Percentiles rank a stretch among this genome's conserved stretches.
Evolutionary conservation across 2,888 invertebrate species (phyloP).

Genomic region (Cryptus armator): DNA sequence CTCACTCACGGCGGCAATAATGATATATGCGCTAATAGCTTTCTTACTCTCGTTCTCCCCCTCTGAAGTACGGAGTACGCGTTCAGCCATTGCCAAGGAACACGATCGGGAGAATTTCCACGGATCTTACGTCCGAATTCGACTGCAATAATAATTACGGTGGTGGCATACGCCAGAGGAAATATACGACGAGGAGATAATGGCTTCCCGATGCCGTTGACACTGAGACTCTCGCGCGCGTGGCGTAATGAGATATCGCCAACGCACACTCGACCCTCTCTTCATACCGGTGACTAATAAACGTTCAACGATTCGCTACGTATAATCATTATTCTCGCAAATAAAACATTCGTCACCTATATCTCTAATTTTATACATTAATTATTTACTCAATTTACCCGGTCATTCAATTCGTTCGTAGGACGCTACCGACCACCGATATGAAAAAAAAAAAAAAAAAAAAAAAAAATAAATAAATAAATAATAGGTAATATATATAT

Average conservation of each 20-base stretch:
- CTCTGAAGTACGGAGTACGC: background rate
- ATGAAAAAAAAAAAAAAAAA: no score
- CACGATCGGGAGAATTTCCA: slow-evolving; percentile 27
- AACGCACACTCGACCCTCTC: background rate
- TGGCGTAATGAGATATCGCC: slow-evolving; percentile 45
- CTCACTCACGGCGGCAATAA: slow-evolving; percentile 3
- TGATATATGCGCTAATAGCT: slow-evolving; percentile 54
- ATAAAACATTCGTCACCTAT: background rate
- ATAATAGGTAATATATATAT: no score
- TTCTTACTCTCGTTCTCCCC: slow-evolving; percentile 15
- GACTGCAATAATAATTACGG: slow-evolving; percentile 38
- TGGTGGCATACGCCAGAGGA: background rate
- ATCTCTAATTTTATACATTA: background rate
- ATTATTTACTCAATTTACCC: background rate
- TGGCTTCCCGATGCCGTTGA: slow-evolving; percentile 48
- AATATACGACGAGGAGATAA: slow-evolving; percentile 15
- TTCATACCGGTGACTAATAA: slow-evolving; percentile 12
- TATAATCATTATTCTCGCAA: background rate
- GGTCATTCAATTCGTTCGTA: no score
- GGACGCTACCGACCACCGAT: no score
- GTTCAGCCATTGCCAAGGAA: slow-evolving; percentile 39
- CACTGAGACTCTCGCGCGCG: slow-evolving; percentile 33
- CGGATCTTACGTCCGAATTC: slow-evolving; percentile 28
- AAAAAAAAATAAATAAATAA: no score
- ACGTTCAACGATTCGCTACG: background rate